phyloP scores from a whole-genome alignment of 2,888 invertebrate genomes.

The Ypsolopha scabrella region DNA sequence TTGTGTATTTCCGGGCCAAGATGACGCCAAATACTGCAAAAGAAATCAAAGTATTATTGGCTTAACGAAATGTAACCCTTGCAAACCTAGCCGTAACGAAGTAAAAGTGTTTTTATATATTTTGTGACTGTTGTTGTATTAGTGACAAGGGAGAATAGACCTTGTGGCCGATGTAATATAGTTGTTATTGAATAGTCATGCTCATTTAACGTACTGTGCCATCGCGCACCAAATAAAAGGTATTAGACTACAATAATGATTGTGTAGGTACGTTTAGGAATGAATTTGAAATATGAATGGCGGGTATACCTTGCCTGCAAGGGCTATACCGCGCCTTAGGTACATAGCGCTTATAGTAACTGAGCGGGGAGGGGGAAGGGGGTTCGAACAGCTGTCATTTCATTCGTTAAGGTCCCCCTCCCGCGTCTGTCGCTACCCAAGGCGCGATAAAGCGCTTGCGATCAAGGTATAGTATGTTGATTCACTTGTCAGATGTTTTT shows the following conservation, averaged over 20 bases:
- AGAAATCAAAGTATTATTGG: neutral
- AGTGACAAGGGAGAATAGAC: neutral
- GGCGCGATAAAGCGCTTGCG: too few relatives aligned
- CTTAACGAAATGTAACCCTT: neutral
- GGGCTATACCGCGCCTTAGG: too few relatives aligned
- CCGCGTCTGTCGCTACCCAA: too few relatives aligned
- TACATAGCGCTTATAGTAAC: too few relatives aligned
- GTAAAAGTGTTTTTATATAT: neutral
- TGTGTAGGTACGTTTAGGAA: slow-evolving; percentile 16
- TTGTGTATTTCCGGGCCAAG: neutral
- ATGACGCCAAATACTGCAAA: neutral
- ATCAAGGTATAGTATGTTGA: slow-evolving; percentile 13
- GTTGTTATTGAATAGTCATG: slow-evolving; percentile 10
- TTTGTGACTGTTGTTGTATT: neutral
- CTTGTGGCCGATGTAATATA: neutral
- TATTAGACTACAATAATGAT: too few relatives aligned
- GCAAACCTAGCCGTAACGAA: neutral
- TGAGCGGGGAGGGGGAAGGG: too few relatives aligned
- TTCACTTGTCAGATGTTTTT: slow-evolving; percentile 12
- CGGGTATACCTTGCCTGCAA: too few relatives aligned
- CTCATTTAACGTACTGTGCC: slow-evolving; percentile 25
- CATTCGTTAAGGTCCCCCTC: too few relatives aligned
- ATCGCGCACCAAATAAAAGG: slow-evolving; percentile 33
- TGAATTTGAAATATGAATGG: too few relatives aligned
- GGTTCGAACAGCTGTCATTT: too few relatives aligned